These are phyloP conservation scores for Andinoacara biseriatus DNA, from an alignment of 2,113 vertebrate genomes.

Conservation along the genomic window DNA sequence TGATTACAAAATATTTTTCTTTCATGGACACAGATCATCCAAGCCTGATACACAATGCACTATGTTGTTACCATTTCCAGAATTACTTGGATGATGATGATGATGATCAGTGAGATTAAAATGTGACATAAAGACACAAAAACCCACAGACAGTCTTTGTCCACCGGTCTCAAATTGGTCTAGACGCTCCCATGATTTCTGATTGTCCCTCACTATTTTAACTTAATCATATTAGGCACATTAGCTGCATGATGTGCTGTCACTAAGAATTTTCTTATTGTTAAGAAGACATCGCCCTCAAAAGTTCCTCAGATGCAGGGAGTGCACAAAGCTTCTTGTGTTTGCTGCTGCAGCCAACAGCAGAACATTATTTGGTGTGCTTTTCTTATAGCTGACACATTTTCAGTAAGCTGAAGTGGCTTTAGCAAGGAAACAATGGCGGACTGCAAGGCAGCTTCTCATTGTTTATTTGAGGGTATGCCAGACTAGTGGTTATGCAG, in stretches of 20 bases:
- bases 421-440: not conserved
- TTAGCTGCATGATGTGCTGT: not conserved
- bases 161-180: not conserved
- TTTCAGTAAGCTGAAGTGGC: not conserved
- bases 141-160: not conserved
- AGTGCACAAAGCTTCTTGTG: not conserved
- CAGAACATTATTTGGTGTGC: no score
- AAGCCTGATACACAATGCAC: no score
- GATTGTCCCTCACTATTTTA: not conserved
- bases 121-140: not conserved
- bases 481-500: not conserved
- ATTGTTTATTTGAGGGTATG: conserved; percentile 1
- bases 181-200: not conserved
- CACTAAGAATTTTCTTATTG: not conserved
- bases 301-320: not conserved
- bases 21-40: not conserved
- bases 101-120: not conserved
- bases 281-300: not conserved
- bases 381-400: not conserved
- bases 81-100: not conserved
- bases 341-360: not conserved
- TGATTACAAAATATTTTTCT: conserved; percentile 1
- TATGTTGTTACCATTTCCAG: not conserved
- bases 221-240: not conserved
- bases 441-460: not conserved